Evolutionary conservation across 2,888 invertebrate genomes (phyloP), one percentile per base, ranked within the genome.

Genomic region (Zootermopsis nevadensis): DNA sequence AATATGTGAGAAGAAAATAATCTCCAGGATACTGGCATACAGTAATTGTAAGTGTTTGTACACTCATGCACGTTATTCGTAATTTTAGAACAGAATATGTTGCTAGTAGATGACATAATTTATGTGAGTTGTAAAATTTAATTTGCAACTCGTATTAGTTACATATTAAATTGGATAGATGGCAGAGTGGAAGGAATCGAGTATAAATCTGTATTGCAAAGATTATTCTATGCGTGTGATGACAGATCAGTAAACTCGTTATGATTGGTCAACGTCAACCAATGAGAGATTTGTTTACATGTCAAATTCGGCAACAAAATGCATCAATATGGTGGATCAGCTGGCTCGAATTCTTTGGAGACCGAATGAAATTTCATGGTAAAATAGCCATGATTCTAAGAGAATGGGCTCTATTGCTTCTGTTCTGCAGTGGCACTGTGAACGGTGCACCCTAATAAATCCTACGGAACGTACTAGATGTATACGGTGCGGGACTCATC

Each of bases 341-440:
- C 92, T 92, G 92, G 91, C 91, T 90, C 91, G 85, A 82, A 85
- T 85, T 86, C 85, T 86, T 85, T 83, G 84, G 83, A 83, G 82
- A 48, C 76, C 83, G 85, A 85, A 84, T 84, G 84, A 84, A 84
- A 84, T 85, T 84, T 86, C 84, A 85, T 84, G 83, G 85, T 82
- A 84, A 85, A 85, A 84, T 86, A 89, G 90, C 89, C 90, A 91
- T 92, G 91, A 90, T 89, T 90, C 89, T 90, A 88, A 87, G 89
- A 91, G 89, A 89, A 97, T 97, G 97, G 97, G 97, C 91, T 96
- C 96, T 90, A 96, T 96, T 92, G 96, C 96, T 91, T 97, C 97
- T 90, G 96, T 97, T 92, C 93, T 97, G 90, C 97, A 97, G 92
- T 97, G 96, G 96, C 95, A 96, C 92, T 97, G 97, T 93, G 93